Conservation (phyloP, 1,140 invertebrate species). For the Cyphomyrmex costatus region DNA sequence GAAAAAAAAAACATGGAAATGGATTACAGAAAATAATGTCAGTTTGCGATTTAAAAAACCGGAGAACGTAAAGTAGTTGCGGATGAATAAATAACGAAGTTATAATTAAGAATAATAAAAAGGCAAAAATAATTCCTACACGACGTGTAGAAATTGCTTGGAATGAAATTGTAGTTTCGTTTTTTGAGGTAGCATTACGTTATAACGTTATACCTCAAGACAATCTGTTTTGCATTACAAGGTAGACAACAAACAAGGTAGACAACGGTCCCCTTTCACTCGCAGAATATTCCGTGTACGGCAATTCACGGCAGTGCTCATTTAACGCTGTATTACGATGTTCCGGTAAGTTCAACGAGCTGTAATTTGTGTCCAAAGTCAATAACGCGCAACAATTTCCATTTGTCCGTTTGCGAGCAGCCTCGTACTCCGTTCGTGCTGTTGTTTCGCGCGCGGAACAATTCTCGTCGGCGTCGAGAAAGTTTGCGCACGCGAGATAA, state of each 20-base stretch:
- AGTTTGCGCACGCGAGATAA: conserved; percentile 8
- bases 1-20: neutral
- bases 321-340: conserved; percentile 35
- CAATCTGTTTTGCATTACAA: conserved; percentile 29
- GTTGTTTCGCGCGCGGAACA: conserved; percentile 17
- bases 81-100: conserved; percentile 17
- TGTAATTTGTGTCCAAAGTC: conserved; percentile 54
- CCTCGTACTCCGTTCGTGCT: neutral
- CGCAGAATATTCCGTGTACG: conserved; percentile 21
- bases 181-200: conserved; percentile 13
- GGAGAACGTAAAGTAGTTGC: conserved; percentile 10
- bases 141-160: neutral
- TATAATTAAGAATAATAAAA: neutral
- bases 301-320: conserved; percentile 17
- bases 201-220: conserved; percentile 8
- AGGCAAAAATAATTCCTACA: neutral
- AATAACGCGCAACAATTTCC: conserved; percentile 50
- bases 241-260: conserved; percentile 27
- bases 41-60: neutral
- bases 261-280: conserved; percentile 51
- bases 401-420: conserved; percentile 24
- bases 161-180: neutral
- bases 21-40: conserved; percentile 1
- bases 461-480: conserved; percentile 16
- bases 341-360: conserved; percentile 40